These are phyloP conservation scores for Eumeta japonica DNA, from an alignment of 1,140 invertebrate species.

Conservation along the genomic window DNA sequence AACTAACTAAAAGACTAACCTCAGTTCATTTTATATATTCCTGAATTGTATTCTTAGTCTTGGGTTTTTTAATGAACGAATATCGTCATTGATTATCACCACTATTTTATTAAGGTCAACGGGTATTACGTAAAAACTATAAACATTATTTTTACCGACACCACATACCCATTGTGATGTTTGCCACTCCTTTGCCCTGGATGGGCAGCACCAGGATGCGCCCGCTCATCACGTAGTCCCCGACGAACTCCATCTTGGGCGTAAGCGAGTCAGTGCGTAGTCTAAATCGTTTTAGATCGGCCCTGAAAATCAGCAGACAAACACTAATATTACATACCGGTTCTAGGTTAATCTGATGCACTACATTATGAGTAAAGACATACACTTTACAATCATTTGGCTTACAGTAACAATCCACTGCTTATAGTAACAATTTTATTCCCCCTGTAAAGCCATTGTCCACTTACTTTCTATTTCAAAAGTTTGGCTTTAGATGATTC, in stretches of 20 bases:
- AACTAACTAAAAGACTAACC: not conserved
- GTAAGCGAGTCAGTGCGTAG: slow-evolving; percentile 48
- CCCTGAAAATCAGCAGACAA: slow-evolving; percentile 31
- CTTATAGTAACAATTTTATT: too few relatives aligned
- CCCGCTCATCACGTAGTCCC: slow-evolving; percentile 68
- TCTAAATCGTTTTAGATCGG: slow-evolving; percentile 44
- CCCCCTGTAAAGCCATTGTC: too few relatives aligned
- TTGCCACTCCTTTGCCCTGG: slow-evolving; percentile 66
- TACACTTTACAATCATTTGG: too few relatives aligned
- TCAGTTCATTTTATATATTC: not conserved
- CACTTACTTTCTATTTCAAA: too few relatives aligned
- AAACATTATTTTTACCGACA: too few relatives aligned
- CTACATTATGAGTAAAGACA: too few relatives aligned
- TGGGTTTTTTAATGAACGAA: not conserved
- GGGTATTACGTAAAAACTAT: too few relatives aligned
- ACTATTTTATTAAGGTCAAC: too few relatives aligned
- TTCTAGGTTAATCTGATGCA: too few relatives aligned
- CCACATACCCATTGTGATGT: slow-evolving; percentile 65
- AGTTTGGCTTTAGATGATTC: too few relatives aligned
- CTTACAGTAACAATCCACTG: too few relatives aligned
- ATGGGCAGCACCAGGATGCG: slow-evolving; percentile 69
- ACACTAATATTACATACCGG: not conserved
- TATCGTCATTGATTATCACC: slow-evolving; percentile 16
- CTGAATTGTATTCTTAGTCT: not conserved
- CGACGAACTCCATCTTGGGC: slow-evolving; percentile 60